Percentiles rank a stretch among this genome's conserved stretches.
phyloP scores from a whole-genome alignment of 2,888 invertebrate genomes.

The Anagyrus pseudococci region DNA sequence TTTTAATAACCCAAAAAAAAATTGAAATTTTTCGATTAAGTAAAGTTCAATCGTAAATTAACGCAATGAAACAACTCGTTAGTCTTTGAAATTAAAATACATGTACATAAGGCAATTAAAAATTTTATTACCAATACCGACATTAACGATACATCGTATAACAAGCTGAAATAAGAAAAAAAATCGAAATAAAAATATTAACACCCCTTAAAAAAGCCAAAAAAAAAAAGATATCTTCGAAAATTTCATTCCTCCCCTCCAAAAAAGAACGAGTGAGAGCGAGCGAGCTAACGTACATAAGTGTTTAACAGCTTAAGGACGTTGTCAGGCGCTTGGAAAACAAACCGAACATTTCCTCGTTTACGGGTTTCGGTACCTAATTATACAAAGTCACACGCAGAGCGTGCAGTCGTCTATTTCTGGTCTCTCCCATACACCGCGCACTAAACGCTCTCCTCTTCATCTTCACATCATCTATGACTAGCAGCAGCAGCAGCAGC shows the following conservation, averaged over 20 bases:
- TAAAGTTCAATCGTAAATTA: too few relatives aligned
- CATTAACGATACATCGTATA: too few relatives aligned
- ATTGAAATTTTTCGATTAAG: too few relatives aligned
- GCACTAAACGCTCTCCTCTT: conserved; percentile 43
- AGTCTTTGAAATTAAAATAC: too few relatives aligned
- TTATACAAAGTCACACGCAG: conserved; percentile 61
- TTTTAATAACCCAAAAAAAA: too few relatives aligned
- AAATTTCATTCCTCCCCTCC: not conserved
- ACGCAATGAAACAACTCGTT: too few relatives aligned
- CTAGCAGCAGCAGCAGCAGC: too few relatives aligned
- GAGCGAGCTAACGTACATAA: not conserved
- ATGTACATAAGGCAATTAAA: too few relatives aligned
- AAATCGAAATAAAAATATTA: not conserved
- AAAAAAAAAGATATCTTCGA: not conserved
- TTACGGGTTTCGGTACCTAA: conserved; percentile 52
- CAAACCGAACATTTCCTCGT: conserved; percentile 44
- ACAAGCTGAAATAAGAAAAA: not conserved
- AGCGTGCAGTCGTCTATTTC: conserved; percentile 57
- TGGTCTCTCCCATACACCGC: conserved; percentile 39
- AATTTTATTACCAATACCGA: too few relatives aligned
- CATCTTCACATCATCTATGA: not conserved
- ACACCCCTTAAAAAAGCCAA: not conserved
- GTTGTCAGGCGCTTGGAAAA: conserved; percentile 17
- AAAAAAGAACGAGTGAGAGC: not conserved
- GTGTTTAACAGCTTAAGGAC: conserved; percentile 7